Evolutionary conservation across 2,797 vertebrate genomes (phyloP), one percentile per base, ranked within the genome.

Genomic region (Schizopygopsis pylzovi): DNA sequence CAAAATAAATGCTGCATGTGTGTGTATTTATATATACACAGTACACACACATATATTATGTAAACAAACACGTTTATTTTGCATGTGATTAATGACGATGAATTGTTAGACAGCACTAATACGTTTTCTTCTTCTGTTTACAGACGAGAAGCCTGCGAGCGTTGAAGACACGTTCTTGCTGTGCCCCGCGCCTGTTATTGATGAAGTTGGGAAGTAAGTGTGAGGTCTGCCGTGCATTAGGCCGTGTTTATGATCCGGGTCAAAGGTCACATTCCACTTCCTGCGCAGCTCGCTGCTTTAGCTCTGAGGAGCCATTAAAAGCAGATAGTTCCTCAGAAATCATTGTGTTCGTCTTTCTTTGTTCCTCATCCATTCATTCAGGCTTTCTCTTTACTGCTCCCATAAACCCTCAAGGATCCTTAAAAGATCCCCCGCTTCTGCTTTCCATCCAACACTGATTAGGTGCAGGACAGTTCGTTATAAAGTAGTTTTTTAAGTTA

Each of bases 151-250:
- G 79, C 96, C 97, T 0, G 95, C 92, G 0, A 87, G 87, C 18
- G 93, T 98, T 43, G 91, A 96, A 8, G 93, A 97, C 72, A 97
- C 94, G 0, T 96, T 93, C 68, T 90, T 99, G 65, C 93, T 95
- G 72, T 99, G 97, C 89, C 96, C 97, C 49, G 97, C 96, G 56
- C 96, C 97, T 3, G 94, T 96, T 79, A 95, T 97, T 77, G 94
- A 96, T 81, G 95, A 97, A 82, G 90, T 96, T 81, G 96, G 96
- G 87, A 95, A 97, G 97, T 99, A 94, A 95, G 98, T 97, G 16
- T 81, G 54, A 52, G 63, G 89, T 79, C 91, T 91, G 91, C 81
- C 84, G 85, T 89, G 86, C 89, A 90, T 93, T 90, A 92, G 85
- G 85, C 88, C 10, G 59, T 91, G 86, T 91, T 93, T 92, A 92